Conservation (phyloP, 2,888 invertebrate genomes). For the Aleiodes leptofemur region DNA sequence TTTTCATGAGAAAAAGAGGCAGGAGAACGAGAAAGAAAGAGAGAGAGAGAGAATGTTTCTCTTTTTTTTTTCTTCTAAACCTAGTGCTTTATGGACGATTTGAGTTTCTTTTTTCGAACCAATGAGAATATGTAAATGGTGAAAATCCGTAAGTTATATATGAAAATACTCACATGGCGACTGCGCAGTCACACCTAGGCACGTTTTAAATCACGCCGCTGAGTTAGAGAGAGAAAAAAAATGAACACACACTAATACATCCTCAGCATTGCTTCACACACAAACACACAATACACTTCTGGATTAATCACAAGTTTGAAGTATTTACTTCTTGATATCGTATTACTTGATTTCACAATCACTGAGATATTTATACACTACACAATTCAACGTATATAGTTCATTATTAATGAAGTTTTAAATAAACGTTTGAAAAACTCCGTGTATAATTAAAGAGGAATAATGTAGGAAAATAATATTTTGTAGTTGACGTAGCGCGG, state of each 20-base stretch:
- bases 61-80: not conserved
- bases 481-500: slow-evolving; percentile 55
- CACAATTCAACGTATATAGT: not conserved
- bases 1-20: slow-evolving; percentile 4
- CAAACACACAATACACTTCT: slow-evolving; percentile 22
- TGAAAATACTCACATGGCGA: slow-evolving; percentile 71
- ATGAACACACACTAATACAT: slow-evolving; percentile 39
- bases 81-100: not conserved
- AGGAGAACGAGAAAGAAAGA: slow-evolving; percentile 30
- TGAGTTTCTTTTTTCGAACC: not conserved
- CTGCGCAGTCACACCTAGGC: slow-evolving; percentile 74
- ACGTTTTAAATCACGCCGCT: slow-evolving; percentile 64
- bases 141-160: slow-evolving; percentile 18
- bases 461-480: slow-evolving; percentile 27
- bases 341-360: slow-evolving; percentile 29
- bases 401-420: not conserved
- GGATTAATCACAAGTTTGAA: slow-evolving; percentile 8
- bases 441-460: not conserved
- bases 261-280: slow-evolving; percentile 26
- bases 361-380: not conserved
- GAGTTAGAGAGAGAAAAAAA: not conserved
- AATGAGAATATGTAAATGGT: not conserved
- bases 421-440: not conserved
- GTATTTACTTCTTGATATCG: not conserved
- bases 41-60: slow-evolving; percentile 21